Evolutionary conservation across 2,888 invertebrate genomes (phyloP), one percentile per base, ranked within the genome.

Genomic region (Hoplodrina blanda): DNA sequence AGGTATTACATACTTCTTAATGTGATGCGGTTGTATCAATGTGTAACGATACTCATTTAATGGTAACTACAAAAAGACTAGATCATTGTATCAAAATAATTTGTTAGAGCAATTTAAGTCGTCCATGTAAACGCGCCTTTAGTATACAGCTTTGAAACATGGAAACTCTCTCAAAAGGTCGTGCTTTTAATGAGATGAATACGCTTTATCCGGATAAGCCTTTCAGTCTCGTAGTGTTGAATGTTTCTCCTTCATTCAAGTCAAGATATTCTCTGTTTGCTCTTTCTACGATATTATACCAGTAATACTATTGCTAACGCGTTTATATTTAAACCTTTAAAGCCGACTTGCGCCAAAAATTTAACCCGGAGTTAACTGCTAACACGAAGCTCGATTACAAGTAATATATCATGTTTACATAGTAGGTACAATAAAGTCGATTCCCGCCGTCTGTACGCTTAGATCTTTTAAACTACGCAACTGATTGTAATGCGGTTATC

Each of bases 151-250:
- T 84, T 84, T 79, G 71, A 78, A 83, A 90, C 90, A 90, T 78
- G 88, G 78, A 87, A 91, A 90, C 80, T 88, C 88, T 86, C 86
- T 91, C 84, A 89, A 88, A 89, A 87, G 88, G 86, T 87, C 81
- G 76, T 64, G 85, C 84, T 89, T 88, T 89, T 90, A 90, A 91
- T 91, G 90, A 89, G 87, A 90, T 89, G 88, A 90, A 88, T 88
- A 86, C 85, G 77, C 75, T 86, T 85, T 81, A 76, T 76, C 80
- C 85, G 85, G 88, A 86, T 90, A 89, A 91, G 86, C 88, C 83
- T 87, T 85, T 83, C 77, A 83, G 78, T 62, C 73, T 63, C 73
- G 59, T 65, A 75, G 78, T 73, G 73, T 61, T 74, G 63, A 82
- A 84, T 72, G 78, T 76, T 85, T 81, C 63, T 80, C 77, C 44